Percentiles rank a stretch among this genome's conserved stretches.
Conservation (phyloP, 2,888 invertebrate species). For the Labia minor region DNA sequence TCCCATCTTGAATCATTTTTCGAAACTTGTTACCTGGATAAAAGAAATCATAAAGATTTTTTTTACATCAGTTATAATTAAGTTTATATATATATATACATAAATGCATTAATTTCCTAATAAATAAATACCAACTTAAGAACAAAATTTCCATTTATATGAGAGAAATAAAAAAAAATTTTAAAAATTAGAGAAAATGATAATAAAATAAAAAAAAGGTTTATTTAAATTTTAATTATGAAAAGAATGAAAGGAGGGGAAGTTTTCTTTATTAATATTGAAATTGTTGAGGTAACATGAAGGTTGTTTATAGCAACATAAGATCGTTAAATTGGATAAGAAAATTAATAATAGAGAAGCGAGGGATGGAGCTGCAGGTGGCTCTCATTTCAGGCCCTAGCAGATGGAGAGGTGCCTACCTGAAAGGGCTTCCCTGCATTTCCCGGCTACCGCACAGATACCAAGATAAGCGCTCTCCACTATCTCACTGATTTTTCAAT, state of each 20-base stretch:
- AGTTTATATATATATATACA: background rate
- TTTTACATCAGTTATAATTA: background rate
- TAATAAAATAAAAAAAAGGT: background rate
- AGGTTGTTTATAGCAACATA: background rate
- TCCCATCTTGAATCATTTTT: no score
- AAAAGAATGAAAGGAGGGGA: background rate
- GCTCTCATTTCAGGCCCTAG: background rate
- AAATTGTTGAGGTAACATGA: background rate
- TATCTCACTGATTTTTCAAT: no score
- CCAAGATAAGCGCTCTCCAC: no score
- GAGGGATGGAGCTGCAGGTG: background rate
- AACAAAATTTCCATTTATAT: background rate
- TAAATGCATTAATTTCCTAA: no score
- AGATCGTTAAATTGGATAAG: background rate
- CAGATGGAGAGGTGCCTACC: no score
- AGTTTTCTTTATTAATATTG: background rate
- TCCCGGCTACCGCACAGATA: no score
- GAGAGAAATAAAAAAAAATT: background rate
- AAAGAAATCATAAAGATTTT: background rate
- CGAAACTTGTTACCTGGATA: background rate
- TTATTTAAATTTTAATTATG: constrained; percentile 3
- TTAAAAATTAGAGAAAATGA: background rate
- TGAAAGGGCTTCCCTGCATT: no score
- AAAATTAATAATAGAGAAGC: background rate
- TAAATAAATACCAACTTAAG: background rate